These are phyloP conservation scores for Drosophila gunungcola DNA, from an alignment of 1,140 invertebrate species.

Conservation along the genomic window DNA sequence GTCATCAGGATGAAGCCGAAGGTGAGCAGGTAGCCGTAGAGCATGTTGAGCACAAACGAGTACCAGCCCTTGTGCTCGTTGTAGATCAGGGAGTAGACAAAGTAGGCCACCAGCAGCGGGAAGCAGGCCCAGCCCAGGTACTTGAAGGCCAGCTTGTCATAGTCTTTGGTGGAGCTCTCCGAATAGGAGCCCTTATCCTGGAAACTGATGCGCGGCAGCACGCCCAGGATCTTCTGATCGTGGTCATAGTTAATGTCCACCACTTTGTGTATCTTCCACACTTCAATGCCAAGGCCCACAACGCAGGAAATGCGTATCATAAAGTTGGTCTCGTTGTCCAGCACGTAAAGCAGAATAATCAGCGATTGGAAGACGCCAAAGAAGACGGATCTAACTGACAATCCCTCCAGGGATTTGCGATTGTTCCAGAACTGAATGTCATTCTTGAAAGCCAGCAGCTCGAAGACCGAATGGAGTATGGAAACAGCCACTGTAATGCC, in stretches of 20 bases:
- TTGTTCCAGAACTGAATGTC: constrained; percentile 99
- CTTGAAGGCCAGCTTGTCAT: constrained; percentile 97
- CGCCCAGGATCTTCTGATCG: constrained; percentile 90
- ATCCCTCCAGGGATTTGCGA: constrained; percentile 97
- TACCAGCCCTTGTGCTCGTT: constrained; percentile 99
- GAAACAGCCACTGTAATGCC: constrained; percentile 97
- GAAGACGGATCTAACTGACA: constrained; percentile 99
- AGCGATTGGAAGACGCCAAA: constrained; percentile 99
- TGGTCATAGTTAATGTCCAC: constrained; percentile 93
- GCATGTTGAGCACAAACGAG: constrained; percentile 95
- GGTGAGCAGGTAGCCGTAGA: constrained; percentile 99
- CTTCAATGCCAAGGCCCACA: constrained; percentile 97
- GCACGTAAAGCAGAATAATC: constrained; percentile 97
- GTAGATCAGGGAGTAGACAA: constrained; percentile 98
- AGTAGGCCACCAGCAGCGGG: constrained; percentile 96
- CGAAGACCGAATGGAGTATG: constrained; percentile 98
- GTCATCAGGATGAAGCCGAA: constrained; percentile 99
- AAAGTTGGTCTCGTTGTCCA: constrained; percentile 99
- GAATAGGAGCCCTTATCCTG: constrained; percentile 98
- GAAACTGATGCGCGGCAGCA: constrained; percentile 92
- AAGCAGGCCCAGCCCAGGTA: constrained; percentile 98
- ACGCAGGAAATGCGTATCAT: constrained; percentile 96
- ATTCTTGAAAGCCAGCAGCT: constrained; percentile 99
- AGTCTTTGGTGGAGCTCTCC: constrained; percentile 96
- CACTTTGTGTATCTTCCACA: constrained; percentile 99